Percentiles rank a stretch among this genome's conserved stretches.
Evolutionary conservation across 2,113 vertebrate genomes (phyloP).

Genomic region (Phainopepla nitens): DNA sequence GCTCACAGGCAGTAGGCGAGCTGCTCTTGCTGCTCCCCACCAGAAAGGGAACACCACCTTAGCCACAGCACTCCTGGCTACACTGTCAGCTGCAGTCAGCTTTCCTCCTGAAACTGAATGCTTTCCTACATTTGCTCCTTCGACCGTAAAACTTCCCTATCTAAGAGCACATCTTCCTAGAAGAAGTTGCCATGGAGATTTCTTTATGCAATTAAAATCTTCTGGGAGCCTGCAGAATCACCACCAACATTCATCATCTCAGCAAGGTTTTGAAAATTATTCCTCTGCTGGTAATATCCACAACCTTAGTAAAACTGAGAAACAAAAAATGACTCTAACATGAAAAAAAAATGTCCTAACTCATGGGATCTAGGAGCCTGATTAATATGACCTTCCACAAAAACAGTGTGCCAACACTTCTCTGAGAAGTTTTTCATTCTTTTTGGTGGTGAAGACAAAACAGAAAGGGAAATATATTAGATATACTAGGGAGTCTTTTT

Average conservation of each 20-base stretch:
- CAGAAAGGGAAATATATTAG: not conserved
- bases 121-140: not conserved
- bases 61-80: not conserved
- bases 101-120: not conserved
- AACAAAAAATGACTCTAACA: not conserved
- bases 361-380: too few species aligned
- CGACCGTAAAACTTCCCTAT: not conserved
- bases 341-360: not conserved
- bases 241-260: not conserved
- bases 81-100: not conserved
- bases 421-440: not conserved
- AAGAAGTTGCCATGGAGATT: not conserved
- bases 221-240: not conserved
- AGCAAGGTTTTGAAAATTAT: not conserved
- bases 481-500: not conserved
- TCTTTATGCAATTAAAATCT: not conserved
- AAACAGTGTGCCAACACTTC: not conserved
- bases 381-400: not conserved
- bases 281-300: not conserved
- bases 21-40: not conserved
- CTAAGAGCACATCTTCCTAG: not conserved
- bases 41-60: not conserved
- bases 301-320: not conserved
- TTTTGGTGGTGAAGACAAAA: not conserved
- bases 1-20: not conserved